Evolutionary conservation across 1,140 invertebrate genomes (phyloP), one percentile per base, ranked within the genome.

Genomic region (Maconellicoccus hirsutus): DNA sequence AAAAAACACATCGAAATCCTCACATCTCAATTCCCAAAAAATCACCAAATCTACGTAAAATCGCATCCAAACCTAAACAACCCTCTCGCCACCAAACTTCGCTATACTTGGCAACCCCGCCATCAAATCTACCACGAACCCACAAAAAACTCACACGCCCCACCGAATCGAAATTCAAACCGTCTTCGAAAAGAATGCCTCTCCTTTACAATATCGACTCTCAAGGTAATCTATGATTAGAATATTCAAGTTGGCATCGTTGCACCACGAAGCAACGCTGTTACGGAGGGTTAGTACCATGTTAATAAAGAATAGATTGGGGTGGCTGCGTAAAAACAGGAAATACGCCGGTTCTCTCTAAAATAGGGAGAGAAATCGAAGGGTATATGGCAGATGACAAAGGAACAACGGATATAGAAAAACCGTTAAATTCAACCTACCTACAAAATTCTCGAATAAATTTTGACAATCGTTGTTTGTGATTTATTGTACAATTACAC

Each of bases 301-400:
- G 61, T 66, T 66, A 66, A 66, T 26, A 66, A 66, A 66, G 61
- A 66, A 66, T 16, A 66, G 61, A 66, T 66, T 66, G 25, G 61
- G 61, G 61, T 66, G 61, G 61, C 61, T 25, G 61, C 21, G 61
- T 52, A 23, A 66, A 66, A 25, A 26, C 61, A 66, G 61, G 61
- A 66, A 66, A 66, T 66, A 66, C 61, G 61, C 6, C 61, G 16
- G 25, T 52, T 52, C 42, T n/a, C n/a, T 52, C 42, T 52, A 52
- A 52, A 52, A 52, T 52, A 52, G 42, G 42, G 42, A 52, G 42
- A 52, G 42, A 52, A 52, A 52, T 52, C 42, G 12, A 52, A 52
- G 42, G 42, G 42, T 52, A 52, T n/a, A n/a, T 52, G n/a, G 3
- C 42, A 52, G 42, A 52, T 52, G 42, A 52, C 42, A 52, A 52